Evolutionary conservation across 2,888 invertebrate species (phyloP).

Genomic region (Tuta absoluta): DNA sequence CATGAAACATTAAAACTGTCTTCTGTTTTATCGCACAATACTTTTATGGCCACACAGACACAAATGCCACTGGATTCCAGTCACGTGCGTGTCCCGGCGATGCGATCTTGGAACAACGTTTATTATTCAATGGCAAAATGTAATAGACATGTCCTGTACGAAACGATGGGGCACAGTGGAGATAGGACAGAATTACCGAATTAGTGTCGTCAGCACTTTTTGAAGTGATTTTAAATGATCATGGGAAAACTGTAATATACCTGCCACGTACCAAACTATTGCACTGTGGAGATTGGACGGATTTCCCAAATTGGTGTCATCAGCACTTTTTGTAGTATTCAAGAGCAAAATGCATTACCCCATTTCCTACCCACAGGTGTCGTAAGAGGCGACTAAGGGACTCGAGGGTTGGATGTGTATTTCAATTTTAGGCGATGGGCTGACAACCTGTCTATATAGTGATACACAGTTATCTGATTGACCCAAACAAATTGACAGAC

Average conservation of each 20-base stretch:
- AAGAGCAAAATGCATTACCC: too few relatives aligned
- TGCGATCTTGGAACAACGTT: slow-evolving; percentile 32
- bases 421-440: too few relatives aligned
- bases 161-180: slow-evolving; percentile 1
- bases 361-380: too few relatives aligned
- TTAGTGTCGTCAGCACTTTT: slow-evolving; percentile 5
- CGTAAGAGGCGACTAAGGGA: too few relatives aligned
- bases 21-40: neutral
- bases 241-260: slow-evolving; percentile 41
- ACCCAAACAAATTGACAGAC: too few relatives aligned
- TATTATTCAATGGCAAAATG: slow-evolving; percentile 43
- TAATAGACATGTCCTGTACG: slow-evolving; percentile 36
- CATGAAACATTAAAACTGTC: neutral
- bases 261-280: slow-evolving; percentile 25
- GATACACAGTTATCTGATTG: too few relatives aligned
- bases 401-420: too few relatives aligned
- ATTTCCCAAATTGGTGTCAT: neutral
- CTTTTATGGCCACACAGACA: neutral
- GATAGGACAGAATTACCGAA: neutral
- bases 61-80: slow-evolving; percentile 10
- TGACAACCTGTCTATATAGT: too few relatives aligned
- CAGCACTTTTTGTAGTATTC: slow-evolving; percentile 4
- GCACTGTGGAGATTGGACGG: neutral
- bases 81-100: slow-evolving; percentile 23
- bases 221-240: neutral